These are phyloP conservation scores for Numida meleagris DNA, from an alignment of 2,113 vertebrate species.

Conservation along the genomic window DNA sequence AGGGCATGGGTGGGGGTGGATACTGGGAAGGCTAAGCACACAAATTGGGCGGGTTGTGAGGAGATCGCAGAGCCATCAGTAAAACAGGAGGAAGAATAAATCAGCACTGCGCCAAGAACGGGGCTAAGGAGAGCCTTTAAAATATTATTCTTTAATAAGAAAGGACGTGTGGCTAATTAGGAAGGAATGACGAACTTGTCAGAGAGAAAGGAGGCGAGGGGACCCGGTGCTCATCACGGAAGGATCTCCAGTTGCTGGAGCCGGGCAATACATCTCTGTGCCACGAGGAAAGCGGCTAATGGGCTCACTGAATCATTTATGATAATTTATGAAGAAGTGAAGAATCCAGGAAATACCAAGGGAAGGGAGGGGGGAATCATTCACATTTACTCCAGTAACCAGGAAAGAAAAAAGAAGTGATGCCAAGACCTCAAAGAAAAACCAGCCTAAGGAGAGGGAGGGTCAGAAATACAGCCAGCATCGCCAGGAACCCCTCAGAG, in stretches of 20 bases:
- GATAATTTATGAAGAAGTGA: neutral
- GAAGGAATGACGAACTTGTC: constrained; percentile 8
- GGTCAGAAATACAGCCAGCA: neutral
- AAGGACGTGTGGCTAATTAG: constrained; percentile 9
- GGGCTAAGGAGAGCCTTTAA: neutral
- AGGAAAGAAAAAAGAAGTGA: neutral
- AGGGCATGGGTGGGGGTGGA: neutral
- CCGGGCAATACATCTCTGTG: neutral
- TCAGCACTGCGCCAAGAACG: constrained; percentile 1
- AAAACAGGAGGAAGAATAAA: constrained; percentile 14
- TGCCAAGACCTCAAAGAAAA: neutral
- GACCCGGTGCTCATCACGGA: neutral
- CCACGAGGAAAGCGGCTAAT: neutral
- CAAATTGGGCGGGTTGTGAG: neutral
- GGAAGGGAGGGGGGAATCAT: neutral
- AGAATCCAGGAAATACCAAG: neutral
- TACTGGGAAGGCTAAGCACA: neutral
- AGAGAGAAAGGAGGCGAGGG: neutral
- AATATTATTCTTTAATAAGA: constrained; percentile 40
- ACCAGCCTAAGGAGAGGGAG: neutral
- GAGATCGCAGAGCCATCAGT: neutral
- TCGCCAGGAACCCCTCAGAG: neutral
- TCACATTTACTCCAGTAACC: neutral
- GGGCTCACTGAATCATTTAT: neutral
- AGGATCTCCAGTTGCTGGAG: neutral